phyloP scores from a whole-genome alignment of 2,888 invertebrate species.

The Platypus cylindrus region DNA sequence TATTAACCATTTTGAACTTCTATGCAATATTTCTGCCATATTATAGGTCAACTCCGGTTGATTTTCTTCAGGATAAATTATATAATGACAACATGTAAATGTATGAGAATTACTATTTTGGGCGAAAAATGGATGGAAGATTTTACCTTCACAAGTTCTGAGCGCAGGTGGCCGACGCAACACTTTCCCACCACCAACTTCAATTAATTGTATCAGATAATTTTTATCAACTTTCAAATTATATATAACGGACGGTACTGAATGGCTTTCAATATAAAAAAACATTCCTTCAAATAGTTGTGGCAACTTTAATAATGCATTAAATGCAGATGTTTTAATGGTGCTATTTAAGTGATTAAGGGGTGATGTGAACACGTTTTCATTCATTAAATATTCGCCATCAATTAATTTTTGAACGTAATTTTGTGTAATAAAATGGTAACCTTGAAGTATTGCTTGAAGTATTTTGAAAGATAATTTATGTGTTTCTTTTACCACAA shows the following conservation, averaged over 20 bases:
- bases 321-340: slow-evolving; percentile 21
- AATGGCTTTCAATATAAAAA: slow-evolving; percentile 23
- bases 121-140: slow-evolving; percentile 19
- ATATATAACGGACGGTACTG: slow-evolving; percentile 15
- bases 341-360: slow-evolving; percentile 17
- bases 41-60: slow-evolving; percentile 22
- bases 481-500: slow-evolving; percentile 21
- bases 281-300: slow-evolving; percentile 27
- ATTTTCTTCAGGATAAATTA: slow-evolving; percentile 24
- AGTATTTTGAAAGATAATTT: slow-evolving; percentile 23
- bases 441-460: slow-evolving; percentile 24
- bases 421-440: slow-evolving; percentile 22
- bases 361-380: slow-evolving; percentile 17
- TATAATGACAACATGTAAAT: slow-evolving; percentile 22
- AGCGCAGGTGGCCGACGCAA: slow-evolving; percentile 23
- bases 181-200: slow-evolving; percentile 23
- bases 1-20: slow-evolving; percentile 26
- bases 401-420: slow-evolving; percentile 20
- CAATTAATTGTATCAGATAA: slow-evolving; percentile 20
- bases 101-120: slow-evolving; percentile 9
- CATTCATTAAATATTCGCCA: slow-evolving; percentile 17
- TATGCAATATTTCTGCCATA: slow-evolving; percentile 25
- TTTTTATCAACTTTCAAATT: slow-evolving; percentile 19
- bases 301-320: slow-evolving; percentile 24
- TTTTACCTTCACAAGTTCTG: slow-evolving; percentile 16